phyloP scores from a whole-genome alignment of 2,113 vertebrate species.

The Pleuronectes platessa region DNA sequence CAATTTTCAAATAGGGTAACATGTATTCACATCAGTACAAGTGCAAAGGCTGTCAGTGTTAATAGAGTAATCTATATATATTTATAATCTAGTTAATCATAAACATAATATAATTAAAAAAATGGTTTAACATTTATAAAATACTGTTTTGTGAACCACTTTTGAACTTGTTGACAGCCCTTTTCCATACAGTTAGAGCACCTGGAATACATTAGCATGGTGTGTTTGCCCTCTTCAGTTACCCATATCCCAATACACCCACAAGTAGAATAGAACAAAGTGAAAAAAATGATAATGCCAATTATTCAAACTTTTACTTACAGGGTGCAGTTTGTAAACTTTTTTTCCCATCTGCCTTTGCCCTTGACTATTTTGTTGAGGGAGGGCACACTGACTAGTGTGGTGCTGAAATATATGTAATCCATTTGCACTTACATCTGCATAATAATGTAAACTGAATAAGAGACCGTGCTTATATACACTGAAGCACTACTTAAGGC shows the following conservation, averaged over 20 bases:
- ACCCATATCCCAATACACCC: background rate
- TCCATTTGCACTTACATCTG: conserved; percentile 29
- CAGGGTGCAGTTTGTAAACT: background rate
- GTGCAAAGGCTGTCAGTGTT: too few species aligned
- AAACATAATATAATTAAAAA: background rate
- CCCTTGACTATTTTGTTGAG: background rate
- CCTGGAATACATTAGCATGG: background rate
- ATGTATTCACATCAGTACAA: too few species aligned
- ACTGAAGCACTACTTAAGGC: conserved; percentile 40
- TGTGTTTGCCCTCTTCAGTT: background rate
- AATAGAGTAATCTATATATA: too few species aligned
- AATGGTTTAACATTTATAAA: background rate
- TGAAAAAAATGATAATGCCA: background rate
- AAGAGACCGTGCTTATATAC: conserved; percentile 27
- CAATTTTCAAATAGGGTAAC: too few species aligned
- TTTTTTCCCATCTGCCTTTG: background rate
- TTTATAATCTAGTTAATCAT: background rate
- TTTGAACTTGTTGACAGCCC: background rate
- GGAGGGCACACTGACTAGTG: background rate
- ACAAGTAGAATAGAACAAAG: background rate
- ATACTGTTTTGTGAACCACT: background rate
- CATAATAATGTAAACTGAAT: conserved; percentile 43
- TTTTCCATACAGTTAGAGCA: background rate
- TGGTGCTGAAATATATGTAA: conserved; percentile 16
- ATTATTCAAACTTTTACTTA: background rate